A percentile compares a stretch with the other conserved stretches of the same genome.
Evolutionary conservation across 2,888 invertebrate genomes (phyloP).

Genomic region (Athetis lepigone): DNA sequence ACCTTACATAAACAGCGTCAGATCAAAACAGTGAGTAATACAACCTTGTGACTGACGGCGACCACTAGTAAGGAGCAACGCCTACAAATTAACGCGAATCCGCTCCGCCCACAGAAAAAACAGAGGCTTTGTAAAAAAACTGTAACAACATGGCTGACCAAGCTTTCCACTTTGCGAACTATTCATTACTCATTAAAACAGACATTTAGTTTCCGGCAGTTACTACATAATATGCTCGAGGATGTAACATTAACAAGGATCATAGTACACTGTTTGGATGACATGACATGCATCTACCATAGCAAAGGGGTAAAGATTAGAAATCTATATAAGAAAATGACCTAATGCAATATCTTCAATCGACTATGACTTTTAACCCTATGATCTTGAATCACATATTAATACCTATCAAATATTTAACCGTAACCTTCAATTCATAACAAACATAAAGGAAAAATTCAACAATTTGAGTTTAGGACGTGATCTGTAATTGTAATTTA

Average conservation of each 20-base stretch:
- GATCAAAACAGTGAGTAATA: conserved; percentile 79
- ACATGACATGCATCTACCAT: neutral
- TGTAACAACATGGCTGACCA: conserved; percentile 71
- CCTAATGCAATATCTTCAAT: neutral
- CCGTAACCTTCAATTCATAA: conserved; percentile 14
- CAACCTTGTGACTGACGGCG: conserved; percentile 80
- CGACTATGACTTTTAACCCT: conserved; percentile 10
- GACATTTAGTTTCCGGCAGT: conserved; percentile 8
- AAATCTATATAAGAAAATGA: conserved; percentile 6
- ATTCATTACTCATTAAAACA: conserved; percentile 16
- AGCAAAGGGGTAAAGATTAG: conserved; percentile 11
- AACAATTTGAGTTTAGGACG: conserved; percentile 35
- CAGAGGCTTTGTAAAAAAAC: conserved; percentile 67
- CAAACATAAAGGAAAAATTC: conserved; percentile 18
- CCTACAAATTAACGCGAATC: conserved; percentile 83
- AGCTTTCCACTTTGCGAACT: conserved; percentile 41
- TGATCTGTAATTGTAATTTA: conserved; percentile 56
- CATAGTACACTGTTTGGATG: too few relatives aligned
- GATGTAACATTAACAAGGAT: conserved; percentile 8
- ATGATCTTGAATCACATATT: conserved; percentile 22
- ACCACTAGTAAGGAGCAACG: conserved; percentile 74
- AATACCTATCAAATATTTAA: conserved; percentile 15
- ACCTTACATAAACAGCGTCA: conserved; percentile 57
- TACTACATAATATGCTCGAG: conserved; percentile 14
- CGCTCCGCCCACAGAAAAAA: conserved; percentile 87